These are phyloP conservation scores for Aphodius sticticus DNA, from an alignment of 2,888 invertebrate species.

Conservation along the genomic window DNA sequence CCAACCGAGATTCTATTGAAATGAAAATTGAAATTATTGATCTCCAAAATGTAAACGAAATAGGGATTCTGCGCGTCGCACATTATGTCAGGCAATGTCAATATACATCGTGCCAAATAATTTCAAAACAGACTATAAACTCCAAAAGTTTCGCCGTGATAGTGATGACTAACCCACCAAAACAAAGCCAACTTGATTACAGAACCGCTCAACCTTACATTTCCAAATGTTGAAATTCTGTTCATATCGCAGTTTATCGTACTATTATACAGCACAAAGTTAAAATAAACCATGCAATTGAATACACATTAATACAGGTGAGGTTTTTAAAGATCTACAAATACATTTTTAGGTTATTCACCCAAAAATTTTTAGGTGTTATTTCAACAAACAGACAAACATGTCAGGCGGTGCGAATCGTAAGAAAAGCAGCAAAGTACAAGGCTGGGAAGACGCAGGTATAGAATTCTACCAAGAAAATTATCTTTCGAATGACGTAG, in stretches of 20 bases:
- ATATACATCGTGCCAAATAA: not conserved
- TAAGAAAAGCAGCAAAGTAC: constrained; percentile 63
- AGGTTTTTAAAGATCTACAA: not conserved
- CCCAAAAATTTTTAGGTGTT: not conserved
- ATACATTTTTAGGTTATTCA: not conserved
- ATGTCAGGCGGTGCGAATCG: constrained; percentile 71
- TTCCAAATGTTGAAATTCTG: not conserved
- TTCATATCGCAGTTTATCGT: not conserved
- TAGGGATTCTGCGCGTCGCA: not conserved
- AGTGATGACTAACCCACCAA: not conserved
- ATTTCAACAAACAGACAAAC: constrained; percentile 20
- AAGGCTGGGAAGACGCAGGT: constrained; percentile 86
- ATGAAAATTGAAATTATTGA: not conserved
- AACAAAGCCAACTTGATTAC: not conserved
- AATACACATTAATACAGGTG: not conserved
- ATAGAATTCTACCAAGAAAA: constrained; percentile 87
- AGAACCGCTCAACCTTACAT: not conserved
- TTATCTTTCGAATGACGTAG: constrained; percentile 72
- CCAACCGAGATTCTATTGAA: not conserved
- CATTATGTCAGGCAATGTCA: not conserved
- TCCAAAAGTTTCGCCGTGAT: not conserved
- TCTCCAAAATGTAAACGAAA: not conserved
- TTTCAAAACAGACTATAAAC: not conserved
- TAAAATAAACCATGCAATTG: not conserved
- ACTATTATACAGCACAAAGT: not conserved